Base-by-base conservation (phyloP, 2,113 vertebrate species). In the Pogona vitticeps region DNA sequence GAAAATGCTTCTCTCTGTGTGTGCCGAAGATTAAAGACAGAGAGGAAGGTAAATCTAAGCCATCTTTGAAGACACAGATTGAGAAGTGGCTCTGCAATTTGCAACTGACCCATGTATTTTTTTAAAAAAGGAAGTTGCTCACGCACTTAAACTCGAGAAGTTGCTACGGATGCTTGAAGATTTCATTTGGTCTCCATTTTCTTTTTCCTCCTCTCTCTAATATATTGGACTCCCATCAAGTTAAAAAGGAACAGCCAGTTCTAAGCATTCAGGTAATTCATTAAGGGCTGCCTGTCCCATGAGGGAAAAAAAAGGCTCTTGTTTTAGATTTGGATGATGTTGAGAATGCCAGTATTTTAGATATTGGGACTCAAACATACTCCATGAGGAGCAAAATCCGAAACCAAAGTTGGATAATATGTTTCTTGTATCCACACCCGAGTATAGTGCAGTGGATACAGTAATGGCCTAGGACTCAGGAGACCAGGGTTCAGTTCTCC, bases 11-110 rank as follows among this genome's bases (percentile, higher is more conserved):
- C 68, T 38, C 33, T 72, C 70, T 1, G 3, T 1, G 2, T 5
- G 23, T 67, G 56, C 4, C 88, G 0, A 20, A 86, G 88, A 90
- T 89, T 89, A 87, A 88, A 93, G 86, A 84, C 68, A 17, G 91
- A 17, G 91, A 79, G 2, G 86, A 88, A 88, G 84, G 87, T 78
- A 76, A 87, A 91, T 42, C 88, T 12, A 80, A 91, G 3, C 13
- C 75, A 17, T 76, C 92, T 93, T 88, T 92, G 90, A 92, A 84
- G 88, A 58, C 0, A 23, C 68, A 77, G 80, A 72, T 65, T 28
- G 0, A 0, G 3, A 3, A 18, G 52, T 67, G 86, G 17, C 3
- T 26, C n/a, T 58, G 68, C 26, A n/a, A 26, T n/a, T 31, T 40
- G 28, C 28, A n/a, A 67, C 21, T 33, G 59, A 86, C 80, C 85